Conservation (phyloP, 64 coral and sea anemone genomes). For the Anthopleura sola region DNA sequence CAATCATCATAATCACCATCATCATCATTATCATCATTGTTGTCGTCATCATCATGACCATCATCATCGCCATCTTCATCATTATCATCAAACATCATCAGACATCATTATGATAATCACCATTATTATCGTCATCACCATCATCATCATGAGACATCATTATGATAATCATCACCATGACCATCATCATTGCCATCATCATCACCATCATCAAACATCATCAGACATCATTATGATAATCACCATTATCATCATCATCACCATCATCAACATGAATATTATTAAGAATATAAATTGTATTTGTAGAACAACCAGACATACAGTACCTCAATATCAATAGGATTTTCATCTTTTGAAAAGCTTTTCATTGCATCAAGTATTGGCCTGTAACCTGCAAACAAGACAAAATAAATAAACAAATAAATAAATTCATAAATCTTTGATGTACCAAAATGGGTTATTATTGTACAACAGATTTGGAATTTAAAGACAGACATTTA, state of each 20-base stretch:
- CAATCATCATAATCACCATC: too few relatives aligned
- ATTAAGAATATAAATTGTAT: not conserved
- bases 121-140: too few relatives aligned
- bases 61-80: too few relatives aligned
- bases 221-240: not conserved
- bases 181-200: not conserved
- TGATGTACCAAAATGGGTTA: too few relatives aligned
- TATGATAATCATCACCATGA: not conserved
- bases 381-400: constrained; percentile 70
- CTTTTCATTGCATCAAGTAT: constrained; percentile 99
- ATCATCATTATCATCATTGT: too few relatives aligned
- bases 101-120: too few relatives aligned
- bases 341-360: constrained; percentile 66
- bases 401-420: not conserved
- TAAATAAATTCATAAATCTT: too few relatives aligned
- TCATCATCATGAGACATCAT: not conserved
- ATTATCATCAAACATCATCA: not conserved
- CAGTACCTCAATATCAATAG: constrained; percentile 95
- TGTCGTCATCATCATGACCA: too few relatives aligned
- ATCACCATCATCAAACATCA: not conserved
- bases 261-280: not conserved
- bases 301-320: not conserved
- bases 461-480: too few relatives aligned
- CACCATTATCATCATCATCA: not conserved
- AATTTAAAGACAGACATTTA: not conserved